phyloP scores from a whole-genome alignment of 2,113 vertebrate genomes.

The Proterorhinus semilunaris region DNA sequence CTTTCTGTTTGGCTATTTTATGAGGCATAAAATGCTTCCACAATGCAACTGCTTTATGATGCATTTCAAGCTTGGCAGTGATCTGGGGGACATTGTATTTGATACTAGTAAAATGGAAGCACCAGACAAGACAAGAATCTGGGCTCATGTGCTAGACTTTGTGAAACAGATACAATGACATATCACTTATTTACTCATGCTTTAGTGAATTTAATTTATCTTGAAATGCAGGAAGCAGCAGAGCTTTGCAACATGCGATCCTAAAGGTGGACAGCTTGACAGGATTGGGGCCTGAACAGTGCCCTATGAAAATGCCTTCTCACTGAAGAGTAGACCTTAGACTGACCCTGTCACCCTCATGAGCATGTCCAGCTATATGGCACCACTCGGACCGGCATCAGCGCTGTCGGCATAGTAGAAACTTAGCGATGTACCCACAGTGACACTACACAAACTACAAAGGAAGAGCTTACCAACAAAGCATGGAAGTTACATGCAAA shows the following conservation, averaged over 20 bases:
- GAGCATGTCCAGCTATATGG: no score
- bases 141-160: conserved; percentile 46
- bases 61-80: conserved; percentile 50
- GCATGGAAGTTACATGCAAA: no score
- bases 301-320: no score
- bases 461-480: no score
- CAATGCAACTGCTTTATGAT: conserved; percentile 57
- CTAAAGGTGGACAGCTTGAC: neutral
- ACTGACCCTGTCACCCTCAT: no score
- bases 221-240: conserved; percentile 13
- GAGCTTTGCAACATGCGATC: neutral
- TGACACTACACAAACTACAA: no score
- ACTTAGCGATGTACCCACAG: no score
- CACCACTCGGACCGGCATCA: no score
- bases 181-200: conserved; percentile 44
- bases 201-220: conserved; percentile 27
- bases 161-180: conserved; percentile 42
- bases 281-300: neutral
- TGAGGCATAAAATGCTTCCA: conserved; percentile 53
- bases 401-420: no score
- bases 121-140: conserved; percentile 52
- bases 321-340: no score
- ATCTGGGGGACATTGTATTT: conserved; percentile 41
- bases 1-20: conserved; percentile 58
- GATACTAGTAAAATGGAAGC: conserved; percentile 60